Percentiles rank a stretch among this genome's conserved stretches.
phyloP scores from a whole-genome alignment of 2,888 invertebrate species.

The Hyposoter didymator region DNA sequence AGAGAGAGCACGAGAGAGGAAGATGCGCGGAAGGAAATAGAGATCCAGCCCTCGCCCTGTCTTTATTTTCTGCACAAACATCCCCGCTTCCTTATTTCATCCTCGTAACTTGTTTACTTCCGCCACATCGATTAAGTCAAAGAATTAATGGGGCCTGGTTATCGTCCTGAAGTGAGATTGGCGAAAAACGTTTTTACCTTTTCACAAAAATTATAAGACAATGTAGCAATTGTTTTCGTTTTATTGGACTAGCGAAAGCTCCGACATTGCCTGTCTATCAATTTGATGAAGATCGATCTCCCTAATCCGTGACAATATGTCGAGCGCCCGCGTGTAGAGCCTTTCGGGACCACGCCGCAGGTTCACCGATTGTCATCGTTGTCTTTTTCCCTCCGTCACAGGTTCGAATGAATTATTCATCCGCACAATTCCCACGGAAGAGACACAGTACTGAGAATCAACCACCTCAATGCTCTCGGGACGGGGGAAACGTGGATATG shows the following conservation, averaged over 20 bases:
- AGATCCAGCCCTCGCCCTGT: conserved; percentile 10
- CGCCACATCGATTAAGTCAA: conserved; percentile 18
- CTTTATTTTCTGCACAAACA: conserved; percentile 16
- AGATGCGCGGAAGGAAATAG: conserved; percentile 19
- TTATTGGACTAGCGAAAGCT: not conserved
- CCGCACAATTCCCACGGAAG: not conserved
- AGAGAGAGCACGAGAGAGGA: not conserved
- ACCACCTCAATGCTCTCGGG: conserved; percentile 11
- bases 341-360: conserved; percentile 14
- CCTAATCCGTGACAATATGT: not conserved
- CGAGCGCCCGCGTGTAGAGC: not conserved
- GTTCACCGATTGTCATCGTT: conserved; percentile 18
- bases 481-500: conserved; percentile 10
- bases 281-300: conserved; percentile 12
- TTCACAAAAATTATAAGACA: not conserved
- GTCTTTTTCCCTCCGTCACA: not conserved
- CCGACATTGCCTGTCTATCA: not conserved
- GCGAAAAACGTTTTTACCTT: not conserved
- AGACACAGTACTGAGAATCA: conserved; percentile 8
- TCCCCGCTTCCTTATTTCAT: not conserved
- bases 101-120: conserved; percentile 37
- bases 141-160: conserved; percentile 14
- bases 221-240: not conserved
- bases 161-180: not conserved
- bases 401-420: conserved; percentile 36